Base-by-base conservation (phyloP, 2,797 vertebrate genomes). In the Malacoctenus gilli region DNA sequence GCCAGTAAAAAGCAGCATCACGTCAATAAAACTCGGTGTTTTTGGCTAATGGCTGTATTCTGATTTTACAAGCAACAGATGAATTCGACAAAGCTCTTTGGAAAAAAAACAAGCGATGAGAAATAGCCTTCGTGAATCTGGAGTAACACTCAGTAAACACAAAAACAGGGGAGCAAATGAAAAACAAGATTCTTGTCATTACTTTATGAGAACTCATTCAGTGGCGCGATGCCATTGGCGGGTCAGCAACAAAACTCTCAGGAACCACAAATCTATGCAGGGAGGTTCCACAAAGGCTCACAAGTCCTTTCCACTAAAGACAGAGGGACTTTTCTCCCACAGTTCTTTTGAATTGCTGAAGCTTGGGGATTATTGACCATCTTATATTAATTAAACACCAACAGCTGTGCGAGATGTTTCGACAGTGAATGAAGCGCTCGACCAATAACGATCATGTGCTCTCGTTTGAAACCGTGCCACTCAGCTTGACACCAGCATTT, bases 401-500 rank as follows among this genome's bases (percentile, higher is more conserved):
- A 47, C 65, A 72, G 58, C 59, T 69, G 67, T 52, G 25, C 28
- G 49, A 11, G 6, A 53, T 67, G 42, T 52, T 78, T 68, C 25
- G 25, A 28, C 25, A 28, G 25, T 28, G 5, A 28, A 28, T 41
- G 37, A 65, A 6, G 40, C n/a, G 31, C 18, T 16, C 32, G 56
- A 52, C 18, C 50, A 23, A 59, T 37, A 55, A 52, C 48, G 67
- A 77, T 21, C 20, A 19, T 3, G 4, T 63, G 44, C 38, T 54
- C 59, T 82, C 54, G 59, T 68, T 58, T 77, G 64, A 83, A 80
- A 66, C 53, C 1, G 5, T 71, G 68, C 38, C 73, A 69, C 57
- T 80, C 51, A 68, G 59, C 64, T 68, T 81, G 80, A 88, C 79
- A 75, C 49, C 57, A 71, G 76, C 72, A 80, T 64, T 71, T 54